Evolutionary conservation across 2,797 vertebrate genomes (phyloP), one percentile per base, ranked within the genome.

Genomic region (Protosalanx chinensis): DNA sequence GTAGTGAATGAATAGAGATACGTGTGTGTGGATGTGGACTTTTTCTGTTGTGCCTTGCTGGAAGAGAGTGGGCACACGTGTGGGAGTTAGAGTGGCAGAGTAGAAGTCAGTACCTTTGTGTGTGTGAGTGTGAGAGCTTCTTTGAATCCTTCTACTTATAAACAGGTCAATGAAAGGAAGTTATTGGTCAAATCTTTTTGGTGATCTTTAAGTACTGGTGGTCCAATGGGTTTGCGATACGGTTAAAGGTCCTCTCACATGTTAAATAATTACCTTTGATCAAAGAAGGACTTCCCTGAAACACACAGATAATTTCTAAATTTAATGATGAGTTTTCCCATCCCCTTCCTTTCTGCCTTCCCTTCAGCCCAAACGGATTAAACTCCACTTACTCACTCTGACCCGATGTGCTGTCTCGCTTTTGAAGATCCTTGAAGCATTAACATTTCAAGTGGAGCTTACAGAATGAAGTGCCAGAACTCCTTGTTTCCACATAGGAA

Each of bases 1-100:
- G 58, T 13, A 4, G 58, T 27, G 20, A 23, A 23, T 13, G 58
- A 23, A 29, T 60, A 27, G 23, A 2, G 29, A 60, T 29, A 60
- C 23, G 29, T 59, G n/a, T 20, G 4, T 20, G 27, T 49, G 35
- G 46, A 7, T 1, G 64, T 51, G 16, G 5, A 8, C 35, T n/a
- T 33, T 66, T 63, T 70, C 56, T 62, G 66, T 73, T 41, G 70
- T 76, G 70, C 49, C 49, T 8, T 35, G 18, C 64, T 51, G 41
- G 27, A 66, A 23, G 15, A 51, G 6, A 46, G 68, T 67, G 67
- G 53, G 4, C 61, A 57, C 60, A 29, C 59, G 7, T 53, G 67
- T 76, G 69, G 41, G 69, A 51, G 60, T 53, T 37, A 33, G 60
- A 62, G 75, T 27, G 41, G 72, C 69, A 64, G 69, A 64, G 57